phyloP scores from a whole-genome alignment of 2,797 vertebrate species.

The Scolopax bukidnonensis region DNA sequence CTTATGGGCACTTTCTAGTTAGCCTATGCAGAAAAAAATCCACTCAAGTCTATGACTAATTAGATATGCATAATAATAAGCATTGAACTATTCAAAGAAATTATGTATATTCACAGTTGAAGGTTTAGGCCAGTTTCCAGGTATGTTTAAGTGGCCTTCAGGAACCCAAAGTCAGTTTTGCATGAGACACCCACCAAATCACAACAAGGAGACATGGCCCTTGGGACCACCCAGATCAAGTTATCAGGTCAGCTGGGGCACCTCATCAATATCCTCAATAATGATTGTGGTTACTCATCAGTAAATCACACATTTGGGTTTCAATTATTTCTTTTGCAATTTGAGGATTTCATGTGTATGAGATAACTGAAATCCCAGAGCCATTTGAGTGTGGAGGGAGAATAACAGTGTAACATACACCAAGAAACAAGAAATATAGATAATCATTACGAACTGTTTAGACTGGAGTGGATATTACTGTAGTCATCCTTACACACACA shows the following conservation, averaged over 20 bases:
- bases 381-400: background rate
- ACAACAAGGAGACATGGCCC: background rate
- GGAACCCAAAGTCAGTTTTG: background rate
- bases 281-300: background rate
- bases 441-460: background rate
- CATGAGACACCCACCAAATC: background rate
- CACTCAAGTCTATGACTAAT: background rate
- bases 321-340: background rate
- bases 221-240: background rate
- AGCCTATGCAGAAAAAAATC: background rate
- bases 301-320: background rate
- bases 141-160: background rate
- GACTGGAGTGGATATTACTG: background rate
- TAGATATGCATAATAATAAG: background rate
- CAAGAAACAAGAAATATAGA: background rate
- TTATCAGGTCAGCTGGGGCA: background rate
- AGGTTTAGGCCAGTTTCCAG: background rate
- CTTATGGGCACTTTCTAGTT: background rate
- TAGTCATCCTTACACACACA: background rate
- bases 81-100: background rate
- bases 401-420: background rate
- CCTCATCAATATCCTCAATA: background rate
- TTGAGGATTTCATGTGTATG: background rate
- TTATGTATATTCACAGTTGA: background rate
- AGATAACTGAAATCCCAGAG: background rate